These are phyloP conservation scores for Euura saliciscinereae DNA, from an alignment of 1,140 invertebrate genomes.

Conservation along the genomic window DNA sequence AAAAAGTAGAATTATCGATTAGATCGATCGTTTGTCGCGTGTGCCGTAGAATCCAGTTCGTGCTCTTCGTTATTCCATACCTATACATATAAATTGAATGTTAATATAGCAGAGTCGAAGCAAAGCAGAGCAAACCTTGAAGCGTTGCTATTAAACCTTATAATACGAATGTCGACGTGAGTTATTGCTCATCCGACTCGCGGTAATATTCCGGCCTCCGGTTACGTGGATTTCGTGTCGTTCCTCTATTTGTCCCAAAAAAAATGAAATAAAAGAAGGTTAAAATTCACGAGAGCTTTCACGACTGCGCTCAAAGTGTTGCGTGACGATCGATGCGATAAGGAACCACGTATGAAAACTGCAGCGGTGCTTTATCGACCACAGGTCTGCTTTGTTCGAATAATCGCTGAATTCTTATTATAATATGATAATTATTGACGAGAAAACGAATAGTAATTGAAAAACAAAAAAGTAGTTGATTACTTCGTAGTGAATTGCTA, in stretches of 20 bases:
- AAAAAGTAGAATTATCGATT: not conserved
- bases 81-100: not conserved
- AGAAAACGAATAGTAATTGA: too few species aligned
- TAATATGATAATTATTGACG: not conserved
- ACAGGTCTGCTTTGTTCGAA: not conserved
- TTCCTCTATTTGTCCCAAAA: not conserved
- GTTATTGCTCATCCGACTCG: not conserved
- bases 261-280: not conserved
- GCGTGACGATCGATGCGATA: not conserved
- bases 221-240: not conserved
- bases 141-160: not conserved
- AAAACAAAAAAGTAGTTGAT: not conserved
- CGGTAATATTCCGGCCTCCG: not conserved
- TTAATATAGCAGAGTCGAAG: not conserved
- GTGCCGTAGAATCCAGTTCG: not conserved
- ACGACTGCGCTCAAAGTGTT: slow-evolving; percentile 1
- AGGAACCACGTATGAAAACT: not conserved
- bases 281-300: not conserved
- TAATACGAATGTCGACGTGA: not conserved
- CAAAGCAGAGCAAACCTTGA: not conserved
- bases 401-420: not conserved
- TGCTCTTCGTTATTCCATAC: not conserved
- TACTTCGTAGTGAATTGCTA: not conserved
- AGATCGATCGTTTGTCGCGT: not conserved
- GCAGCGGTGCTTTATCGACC: not conserved